Evolutionary conservation across 1,140 invertebrate genomes (phyloP).

Genomic region (Meloidogyne floridensis): DNA sequence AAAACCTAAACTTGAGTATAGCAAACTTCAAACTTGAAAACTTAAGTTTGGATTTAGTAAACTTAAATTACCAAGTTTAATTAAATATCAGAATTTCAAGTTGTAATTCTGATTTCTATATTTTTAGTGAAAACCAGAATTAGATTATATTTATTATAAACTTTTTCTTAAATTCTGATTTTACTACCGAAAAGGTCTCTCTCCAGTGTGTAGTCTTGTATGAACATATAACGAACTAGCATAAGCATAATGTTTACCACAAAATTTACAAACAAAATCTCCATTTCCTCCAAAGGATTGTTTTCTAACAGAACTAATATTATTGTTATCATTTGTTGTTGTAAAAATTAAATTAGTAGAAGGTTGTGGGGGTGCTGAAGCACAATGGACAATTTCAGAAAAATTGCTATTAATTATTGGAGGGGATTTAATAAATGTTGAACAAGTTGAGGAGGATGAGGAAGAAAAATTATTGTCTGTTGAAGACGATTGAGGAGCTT

Average conservation of each 20-base stretch:
- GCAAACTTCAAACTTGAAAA: too few species aligned
- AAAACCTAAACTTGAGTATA: too few species aligned
- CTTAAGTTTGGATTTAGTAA: too few species aligned
- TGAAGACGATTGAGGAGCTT: not conserved
- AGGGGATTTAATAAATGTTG: not conserved
- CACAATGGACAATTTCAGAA: not conserved
- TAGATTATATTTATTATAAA: too few species aligned
- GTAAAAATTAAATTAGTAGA: not conserved
- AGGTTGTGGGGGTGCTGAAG: not conserved
- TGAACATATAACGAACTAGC: slow-evolving; percentile 60
- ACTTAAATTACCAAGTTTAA: not conserved
- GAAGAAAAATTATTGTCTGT: slow-evolving; percentile 2
- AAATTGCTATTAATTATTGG: not conserved
- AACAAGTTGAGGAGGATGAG: slow-evolving; percentile 11
- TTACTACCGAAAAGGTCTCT: slow-evolving; percentile 56
- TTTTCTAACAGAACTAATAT: slow-evolving; percentile 23
- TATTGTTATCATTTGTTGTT: not conserved
- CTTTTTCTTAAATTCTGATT: too few species aligned
- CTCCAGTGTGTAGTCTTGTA: slow-evolving; percentile 59
- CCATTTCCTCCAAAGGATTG: slow-evolving; percentile 10
- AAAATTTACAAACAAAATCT: slow-evolving; percentile 61
- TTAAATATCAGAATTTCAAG: too few species aligned
- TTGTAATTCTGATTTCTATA: too few species aligned
- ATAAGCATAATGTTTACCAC: slow-evolving; percentile 64
- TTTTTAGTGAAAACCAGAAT: too few species aligned